phyloP scores from a whole-genome alignment of 1,140 invertebrate genomes.

The Trypoxylus dichotomus region DNA sequence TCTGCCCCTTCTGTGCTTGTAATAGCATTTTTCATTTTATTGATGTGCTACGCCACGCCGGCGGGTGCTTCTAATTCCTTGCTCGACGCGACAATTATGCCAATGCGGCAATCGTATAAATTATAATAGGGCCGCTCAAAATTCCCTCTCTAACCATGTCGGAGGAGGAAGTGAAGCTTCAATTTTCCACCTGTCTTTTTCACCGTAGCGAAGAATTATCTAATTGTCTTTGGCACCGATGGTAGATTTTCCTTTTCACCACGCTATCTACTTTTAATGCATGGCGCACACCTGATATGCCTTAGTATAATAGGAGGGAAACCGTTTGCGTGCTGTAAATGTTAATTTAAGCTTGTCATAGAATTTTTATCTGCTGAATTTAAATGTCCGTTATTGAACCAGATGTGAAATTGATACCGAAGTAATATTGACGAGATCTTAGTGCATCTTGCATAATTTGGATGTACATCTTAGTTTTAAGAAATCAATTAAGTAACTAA shows the following conservation, averaged over 20 bases:
- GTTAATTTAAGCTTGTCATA: neutral
- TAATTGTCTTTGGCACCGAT: constrained; percentile 1
- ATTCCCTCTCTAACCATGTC: neutral
- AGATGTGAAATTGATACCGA: neutral
- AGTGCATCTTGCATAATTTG: too few species aligned
- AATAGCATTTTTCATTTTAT: neutral
- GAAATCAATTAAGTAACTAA: too few species aligned
- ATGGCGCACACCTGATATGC: neutral
- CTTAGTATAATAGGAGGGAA: neutral
- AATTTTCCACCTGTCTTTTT: neutral
- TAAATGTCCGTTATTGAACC: neutral
- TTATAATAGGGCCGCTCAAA: neutral
- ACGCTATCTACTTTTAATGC: constrained; percentile 5
- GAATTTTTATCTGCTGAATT: neutral
- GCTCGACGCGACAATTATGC: neutral
- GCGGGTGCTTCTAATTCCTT: neutral
- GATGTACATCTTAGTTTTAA: too few species aligned
- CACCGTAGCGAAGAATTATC: neutral
- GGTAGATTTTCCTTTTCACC: neutral
- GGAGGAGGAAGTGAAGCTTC: neutral
- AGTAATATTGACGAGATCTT: too few species aligned
- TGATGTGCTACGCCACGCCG: neutral
- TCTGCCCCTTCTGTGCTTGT: neutral
- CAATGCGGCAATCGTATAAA: constrained; percentile 5
- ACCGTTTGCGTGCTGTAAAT: neutral